Conservation (phyloP, 2,888 invertebrate species). For the Agrotis clavis region DNA sequence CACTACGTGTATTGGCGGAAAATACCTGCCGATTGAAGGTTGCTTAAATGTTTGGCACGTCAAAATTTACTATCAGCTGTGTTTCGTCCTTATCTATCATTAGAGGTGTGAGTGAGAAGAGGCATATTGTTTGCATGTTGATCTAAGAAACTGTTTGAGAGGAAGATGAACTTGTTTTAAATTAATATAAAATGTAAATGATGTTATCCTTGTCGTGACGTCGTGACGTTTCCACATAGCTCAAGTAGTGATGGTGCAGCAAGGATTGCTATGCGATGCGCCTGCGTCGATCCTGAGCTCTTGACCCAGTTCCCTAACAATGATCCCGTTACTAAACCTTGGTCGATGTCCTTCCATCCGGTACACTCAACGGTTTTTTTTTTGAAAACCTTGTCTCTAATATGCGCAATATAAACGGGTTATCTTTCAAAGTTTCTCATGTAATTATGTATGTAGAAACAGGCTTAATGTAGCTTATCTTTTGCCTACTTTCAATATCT, state of each 20-base stretch:
- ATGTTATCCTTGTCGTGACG: conserved; percentile 34
- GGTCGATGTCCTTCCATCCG: conserved; percentile 59
- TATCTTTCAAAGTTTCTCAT: conserved; percentile 36
- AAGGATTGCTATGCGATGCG: conserved; percentile 49
- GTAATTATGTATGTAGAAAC: conserved; percentile 1
- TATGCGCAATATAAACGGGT: conserved; percentile 22
- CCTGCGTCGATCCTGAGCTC: conserved; percentile 70
- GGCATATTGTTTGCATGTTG: conserved; percentile 23
- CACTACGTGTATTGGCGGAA: conserved; percentile 51
- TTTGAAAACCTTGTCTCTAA: conserved; percentile 43
- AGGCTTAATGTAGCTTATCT: conserved; percentile 47
- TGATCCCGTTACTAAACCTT: conserved; percentile 67
- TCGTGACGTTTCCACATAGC: conserved; percentile 9
- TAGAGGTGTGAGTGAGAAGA: conserved; percentile 55
- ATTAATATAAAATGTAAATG: conserved; percentile 32
- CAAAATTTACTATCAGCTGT: conserved; percentile 41
- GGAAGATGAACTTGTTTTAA: conserved; percentile 59
- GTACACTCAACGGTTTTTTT: conserved; percentile 41
- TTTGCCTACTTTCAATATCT: conserved; percentile 37
- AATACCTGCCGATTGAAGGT: conserved; percentile 62
- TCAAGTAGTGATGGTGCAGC: conserved; percentile 2
- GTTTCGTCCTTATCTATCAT: conserved; percentile 60
- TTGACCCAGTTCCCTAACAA: conserved; percentile 73
- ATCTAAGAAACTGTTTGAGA: conserved; percentile 38
- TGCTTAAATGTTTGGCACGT: conserved; percentile 50